Percentiles rank a stretch among this genome's conserved stretches.
phyloP scores from a whole-genome alignment of 2,113 vertebrate species.

The Scopus umbretta region DNA sequence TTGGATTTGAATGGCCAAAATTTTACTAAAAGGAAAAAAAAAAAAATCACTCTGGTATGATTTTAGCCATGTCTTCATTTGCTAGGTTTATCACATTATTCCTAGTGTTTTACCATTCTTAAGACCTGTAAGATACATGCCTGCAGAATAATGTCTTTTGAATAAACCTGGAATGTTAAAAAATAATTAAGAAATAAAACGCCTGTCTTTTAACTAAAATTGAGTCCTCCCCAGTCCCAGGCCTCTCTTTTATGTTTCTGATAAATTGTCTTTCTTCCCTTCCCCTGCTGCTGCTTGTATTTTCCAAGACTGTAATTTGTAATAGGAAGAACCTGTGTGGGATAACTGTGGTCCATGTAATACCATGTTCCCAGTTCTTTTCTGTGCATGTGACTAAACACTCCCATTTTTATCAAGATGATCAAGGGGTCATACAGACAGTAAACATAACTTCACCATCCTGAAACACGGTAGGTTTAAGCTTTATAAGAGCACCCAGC shows the following conservation, averaged over 20 bases:
- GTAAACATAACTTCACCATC: neutral
- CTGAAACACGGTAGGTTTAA: neutral
- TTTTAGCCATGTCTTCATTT: conserved; percentile 31
- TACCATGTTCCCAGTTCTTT: neutral
- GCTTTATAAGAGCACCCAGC: neutral
- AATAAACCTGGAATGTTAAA: conserved; percentile 51
- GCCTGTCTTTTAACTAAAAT: neutral
- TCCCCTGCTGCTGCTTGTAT: neutral
- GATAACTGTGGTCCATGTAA: neutral
- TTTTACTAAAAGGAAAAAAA: neutral
- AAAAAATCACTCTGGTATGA: neutral
- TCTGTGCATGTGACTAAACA: neutral
- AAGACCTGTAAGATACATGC: conserved; percentile 10
- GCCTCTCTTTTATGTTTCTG: neutral
- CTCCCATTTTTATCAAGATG: neutral
- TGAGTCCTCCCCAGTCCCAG: neutral
- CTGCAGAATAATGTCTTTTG: conserved; percentile 24
- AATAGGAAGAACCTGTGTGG: neutral
- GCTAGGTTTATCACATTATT: neutral
- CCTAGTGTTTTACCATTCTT: conserved; percentile 24
- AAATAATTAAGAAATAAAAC: neutral
- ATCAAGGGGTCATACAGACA: neutral
- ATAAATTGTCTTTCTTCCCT: neutral
- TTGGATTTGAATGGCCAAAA: neutral
- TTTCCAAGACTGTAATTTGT: neutral